Evolutionary conservation across 2,797 vertebrate genomes (phyloP), one percentile per base, ranked within the genome.

Genomic region (Pygocentrus nattereri): DNA sequence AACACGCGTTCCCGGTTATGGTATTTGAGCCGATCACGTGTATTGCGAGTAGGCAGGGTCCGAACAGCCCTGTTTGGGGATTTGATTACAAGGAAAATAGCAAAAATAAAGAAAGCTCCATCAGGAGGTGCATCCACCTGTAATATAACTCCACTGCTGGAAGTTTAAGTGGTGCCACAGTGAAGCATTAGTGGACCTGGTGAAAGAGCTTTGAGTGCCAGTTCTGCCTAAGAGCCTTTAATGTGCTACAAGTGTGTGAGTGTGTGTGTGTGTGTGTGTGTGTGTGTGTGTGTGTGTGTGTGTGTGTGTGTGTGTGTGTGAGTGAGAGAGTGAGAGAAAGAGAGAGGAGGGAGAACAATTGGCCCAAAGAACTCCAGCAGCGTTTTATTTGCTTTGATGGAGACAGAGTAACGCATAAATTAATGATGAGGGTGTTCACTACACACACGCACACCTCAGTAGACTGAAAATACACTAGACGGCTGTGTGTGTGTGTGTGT

Each of bases 391-490:
- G 23, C 16, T 68, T 54, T 75, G 75, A 59, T 41, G 25, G 78
- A 72, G 52, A 68, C 77, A 70, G 62, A 61, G 69, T 30, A 76
- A 74, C 79, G 72, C 81, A 82, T 64, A 10, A 80, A 87, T 86
- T 75, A 87, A 80, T 86, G 71, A 87, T 85, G 86, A 86, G 79
- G 25, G 58, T 52, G 52, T 82, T 79, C 73, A 44, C 62, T 70
- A 73, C 31, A 67, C 64, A 67, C 64, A 34, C 62, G 31, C 10
- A 31, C 54, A 64, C 58, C 41, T 41, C 7, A 5, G 4, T 41
- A 41, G 4, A 41, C 7, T 41, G 41, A 41, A 4, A 41, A 41
- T 10, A 41, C 1, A 41, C 41, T 41, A 7, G 12, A n/a, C n/a
- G n/a, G n/a, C n/a, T n/a, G n/a, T n/a, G n/a, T n/a, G n/a, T n/a